Percentiles rank a stretch among this genome's conserved stretches.
phyloP scores from a whole-genome alignment of 2,797 vertebrate species.

The Glyptemys insculpta region DNA sequence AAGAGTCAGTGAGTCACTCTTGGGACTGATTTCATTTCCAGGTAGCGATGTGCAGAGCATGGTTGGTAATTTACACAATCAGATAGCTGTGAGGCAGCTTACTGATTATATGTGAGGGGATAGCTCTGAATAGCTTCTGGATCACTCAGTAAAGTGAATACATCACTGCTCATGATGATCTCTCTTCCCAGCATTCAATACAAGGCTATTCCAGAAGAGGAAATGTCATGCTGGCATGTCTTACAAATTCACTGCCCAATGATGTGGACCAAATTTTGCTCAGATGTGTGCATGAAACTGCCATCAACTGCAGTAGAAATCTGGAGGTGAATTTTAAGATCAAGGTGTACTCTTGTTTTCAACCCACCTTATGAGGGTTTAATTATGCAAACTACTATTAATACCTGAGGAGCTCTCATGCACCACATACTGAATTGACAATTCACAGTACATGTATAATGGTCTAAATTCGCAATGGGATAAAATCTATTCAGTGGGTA shows the following conservation, averaged over 20 bases:
- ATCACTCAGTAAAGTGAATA: neutral
- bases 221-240: rapidly evolving
- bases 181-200: neutral
- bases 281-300: rapidly evolving
- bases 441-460: neutral
- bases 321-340: neutral
- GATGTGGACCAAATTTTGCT: neutral
- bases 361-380: neutral
- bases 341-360: neutral
- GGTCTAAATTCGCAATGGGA: neutral
- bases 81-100: neutral
- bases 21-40: neutral
- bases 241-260: neutral
- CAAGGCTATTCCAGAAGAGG: neutral
- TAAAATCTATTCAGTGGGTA: neutral
- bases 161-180: neutral
- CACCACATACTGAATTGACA: neutral
- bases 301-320: neutral
- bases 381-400: rapidly evolving
- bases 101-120: neutral
- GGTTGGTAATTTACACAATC: neutral
- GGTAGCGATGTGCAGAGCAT: neutral
- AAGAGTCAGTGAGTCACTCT: neutral
- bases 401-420: neutral
- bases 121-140: neutral